Evolutionary conservation across 2,797 vertebrate species (phyloP), one percentile per base, ranked within the genome.

Genomic region (Hypotaenidia philippensis): DNA sequence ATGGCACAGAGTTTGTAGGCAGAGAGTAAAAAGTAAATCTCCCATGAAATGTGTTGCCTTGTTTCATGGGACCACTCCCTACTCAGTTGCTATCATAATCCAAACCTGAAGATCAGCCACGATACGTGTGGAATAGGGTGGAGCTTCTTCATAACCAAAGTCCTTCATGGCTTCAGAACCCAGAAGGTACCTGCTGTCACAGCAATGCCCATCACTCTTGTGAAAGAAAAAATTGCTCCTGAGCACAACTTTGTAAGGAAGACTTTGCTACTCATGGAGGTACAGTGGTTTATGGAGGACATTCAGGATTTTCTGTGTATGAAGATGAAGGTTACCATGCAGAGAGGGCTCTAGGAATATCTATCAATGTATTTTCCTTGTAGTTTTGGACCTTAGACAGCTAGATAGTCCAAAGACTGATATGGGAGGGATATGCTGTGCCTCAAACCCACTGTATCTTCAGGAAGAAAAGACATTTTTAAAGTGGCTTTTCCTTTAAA

Each of bases 211-310:
- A 59, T 1, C 1, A 4, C 29, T 65, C 29, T 69, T 69, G 36
- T 0, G 0, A 44, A 27, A 26, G 29, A 23, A 17, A 38, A 45
- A 87, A 41, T 15, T 0, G 0, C 4, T 75, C 7, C 4, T 8
- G 34, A 85, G 21, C 45, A 27, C n/a, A 55, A 5, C 34, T 56
- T 50, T 4, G 2, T 49, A 31, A 59, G 56, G 47, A 68, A 60
- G 57, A 17, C 41, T 66, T 53, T 84, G 16, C 21, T 3, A 4
- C 9, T 77, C 11, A 0, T 11, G 9, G n/a, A 59, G 22, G 40
- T 40, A 36, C 11, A 7, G 21, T 20, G 17, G 0, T 0, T 69
- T 9, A 1, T 15, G 25, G 60, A 34, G 31, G 12, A 57, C 5
- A 27, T 0, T 40, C 40, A 74, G 26, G 12, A 13, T 75, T 22